Conservation (phyloP, 2,888 invertebrate species). For the Archaeoteleia sp. region DNA sequence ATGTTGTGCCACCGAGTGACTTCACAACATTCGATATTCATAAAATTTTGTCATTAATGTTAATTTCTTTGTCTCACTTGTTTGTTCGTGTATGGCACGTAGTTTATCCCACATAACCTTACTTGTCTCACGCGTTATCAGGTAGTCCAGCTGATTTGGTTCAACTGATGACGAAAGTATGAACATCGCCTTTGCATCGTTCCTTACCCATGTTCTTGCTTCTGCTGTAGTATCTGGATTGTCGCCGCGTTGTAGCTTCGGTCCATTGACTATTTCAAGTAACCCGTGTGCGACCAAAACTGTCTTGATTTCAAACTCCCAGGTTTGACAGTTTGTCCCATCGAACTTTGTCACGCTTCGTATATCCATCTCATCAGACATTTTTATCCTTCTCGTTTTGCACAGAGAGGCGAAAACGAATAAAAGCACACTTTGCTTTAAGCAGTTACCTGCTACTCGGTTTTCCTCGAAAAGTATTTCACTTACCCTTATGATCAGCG, state of each 20-base stretch:
- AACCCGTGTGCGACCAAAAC: constrained; percentile 5
- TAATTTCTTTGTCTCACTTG: constrained; percentile 54
- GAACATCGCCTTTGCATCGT: constrained; percentile 56
- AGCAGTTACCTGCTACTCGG: too few species aligned
- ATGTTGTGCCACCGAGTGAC: constrained; percentile 50
- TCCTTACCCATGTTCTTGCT: constrained; percentile 39
- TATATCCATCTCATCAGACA: too few species aligned
- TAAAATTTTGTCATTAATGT: constrained; percentile 49
- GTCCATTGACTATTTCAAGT: constrained; percentile 6
- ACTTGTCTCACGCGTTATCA: constrained; percentile 50
- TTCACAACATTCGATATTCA: constrained; percentile 41
- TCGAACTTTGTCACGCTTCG: neutral
- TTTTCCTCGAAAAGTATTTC: too few species aligned
- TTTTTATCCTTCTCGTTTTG: too few species aligned
- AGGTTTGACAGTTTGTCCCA: neutral
- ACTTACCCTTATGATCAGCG: too few species aligned
- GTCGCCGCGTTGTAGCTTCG: neutral
- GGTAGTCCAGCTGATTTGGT: constrained; percentile 38
- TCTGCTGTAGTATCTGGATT: neutral
- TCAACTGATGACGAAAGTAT: constrained; percentile 53
- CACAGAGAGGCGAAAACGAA: too few species aligned
- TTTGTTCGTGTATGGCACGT: constrained; percentile 53
- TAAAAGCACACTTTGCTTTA: too few species aligned
- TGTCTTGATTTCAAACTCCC: neutral
- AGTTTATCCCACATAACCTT: constrained; percentile 55